Percentiles rank a stretch among this genome's conserved stretches.
Evolutionary conservation across 2,113 vertebrate genomes (phyloP).

Genomic region (Triplophysa rosa): DNA sequence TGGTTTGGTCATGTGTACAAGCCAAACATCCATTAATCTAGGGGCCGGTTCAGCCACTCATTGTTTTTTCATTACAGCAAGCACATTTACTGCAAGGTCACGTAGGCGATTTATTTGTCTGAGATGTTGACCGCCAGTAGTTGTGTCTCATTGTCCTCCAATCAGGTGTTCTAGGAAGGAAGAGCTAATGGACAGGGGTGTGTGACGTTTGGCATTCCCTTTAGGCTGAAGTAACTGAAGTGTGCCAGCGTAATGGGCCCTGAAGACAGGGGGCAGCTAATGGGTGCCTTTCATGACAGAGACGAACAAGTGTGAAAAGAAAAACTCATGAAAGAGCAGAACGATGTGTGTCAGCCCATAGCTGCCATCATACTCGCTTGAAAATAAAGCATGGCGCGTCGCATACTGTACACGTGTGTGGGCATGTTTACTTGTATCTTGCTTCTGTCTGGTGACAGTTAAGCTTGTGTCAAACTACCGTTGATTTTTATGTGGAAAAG

Average conservation of each 20-base stretch:
- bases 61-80: neutral
- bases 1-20: constrained; percentile 33
- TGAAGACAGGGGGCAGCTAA: constrained; percentile 39
- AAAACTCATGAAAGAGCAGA: neutral
- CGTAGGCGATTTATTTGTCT: constrained; percentile 25
- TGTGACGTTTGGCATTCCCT: constrained; percentile 19
- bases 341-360: neutral
- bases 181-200: constrained; percentile 24
- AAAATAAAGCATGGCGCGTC: no score
- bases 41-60: neutral
- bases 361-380: no score
- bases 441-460: no score
- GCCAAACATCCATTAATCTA: constrained; percentile 39
- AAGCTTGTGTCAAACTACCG: no score
- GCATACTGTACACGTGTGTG: no score
- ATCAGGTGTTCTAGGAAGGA: constrained; percentile 25
- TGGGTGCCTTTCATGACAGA: constrained; percentile 50
- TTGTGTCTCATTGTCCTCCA: constrained; percentile 5
- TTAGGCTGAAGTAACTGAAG: constrained; percentile 4
- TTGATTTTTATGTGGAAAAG: no score
- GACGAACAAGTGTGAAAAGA: neutral
- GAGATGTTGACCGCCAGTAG: neutral
- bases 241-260: constrained; percentile 35
- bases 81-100: neutral
- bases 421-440: no score